Evolutionary conservation across 2,888 invertebrate species (phyloP), one percentile per base, ranked within the genome.

Genomic region (Acanthopleura granulata): DNA sequence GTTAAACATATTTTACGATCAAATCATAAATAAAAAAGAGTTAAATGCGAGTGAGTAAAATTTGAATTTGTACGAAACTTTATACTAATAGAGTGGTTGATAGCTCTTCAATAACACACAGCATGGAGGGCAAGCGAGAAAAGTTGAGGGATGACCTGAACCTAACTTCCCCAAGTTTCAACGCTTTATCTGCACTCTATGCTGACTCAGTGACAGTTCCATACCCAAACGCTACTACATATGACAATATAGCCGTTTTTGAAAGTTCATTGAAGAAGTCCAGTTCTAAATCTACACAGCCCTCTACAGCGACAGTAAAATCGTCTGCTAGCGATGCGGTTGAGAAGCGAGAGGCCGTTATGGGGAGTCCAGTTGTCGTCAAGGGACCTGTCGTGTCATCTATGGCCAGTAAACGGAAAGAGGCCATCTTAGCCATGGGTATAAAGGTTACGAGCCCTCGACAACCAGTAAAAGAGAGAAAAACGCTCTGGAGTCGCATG

Each of bases 211-310:
- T 81, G 0, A 51, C 74, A 62, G 74, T 85, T 16, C 87, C 85
- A 12, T 79, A 70, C 72, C 79, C 81, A 73, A 74, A 78, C 29
- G 81, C 83, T 50, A 80, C 75, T 70, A 79, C 80, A 14, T 85
- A 84, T 77, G 81, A 84, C 49, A 84, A 84, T 78, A 49, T 86
- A 0, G 83, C 83, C 18, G 81, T 82, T 77, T 86, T 84, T 77
- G 83, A 85, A 75, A 82, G 80, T 72, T 81, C 76, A 72, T 40
- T 80, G 49, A 49, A 77, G 50, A 9, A 22, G 57, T 12, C 57
- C 9, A 40, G 40, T 40, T 40, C 40, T 40, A 40, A 40, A 40
- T 40, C 40, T 40, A 40, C 40, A 40, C 40, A 40, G 3, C 9
- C 40, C 40, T 40, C 40, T 9, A 40, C 40, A 40, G 57, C 57